These are phyloP conservation scores for Alloplasta piceator DNA, from an alignment of 2,888 invertebrate species.

Conservation along the genomic window DNA sequence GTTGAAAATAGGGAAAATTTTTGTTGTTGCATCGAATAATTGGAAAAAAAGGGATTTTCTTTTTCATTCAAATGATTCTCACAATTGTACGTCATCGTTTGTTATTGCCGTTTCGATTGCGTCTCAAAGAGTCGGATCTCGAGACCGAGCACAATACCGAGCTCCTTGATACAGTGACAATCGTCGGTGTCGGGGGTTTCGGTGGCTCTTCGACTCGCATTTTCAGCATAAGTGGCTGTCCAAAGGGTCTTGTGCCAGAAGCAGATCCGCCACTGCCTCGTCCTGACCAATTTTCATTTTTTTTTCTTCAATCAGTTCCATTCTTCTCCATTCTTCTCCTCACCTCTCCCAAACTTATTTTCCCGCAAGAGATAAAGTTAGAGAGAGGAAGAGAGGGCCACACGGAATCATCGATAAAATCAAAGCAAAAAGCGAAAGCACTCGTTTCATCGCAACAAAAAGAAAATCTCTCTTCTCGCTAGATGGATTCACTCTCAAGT, in stretches of 20 bases:
- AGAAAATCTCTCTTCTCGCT: slow-evolving; percentile 54
- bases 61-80: not conserved
- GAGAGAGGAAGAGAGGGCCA: slow-evolving; percentile 1
- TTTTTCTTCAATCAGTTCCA: slow-evolving; percentile 40
- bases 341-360: not conserved
- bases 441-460: slow-evolving; percentile 39
- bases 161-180: slow-evolving; percentile 72
- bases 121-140: slow-evolving; percentile 66
- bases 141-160: slow-evolving; percentile 65
- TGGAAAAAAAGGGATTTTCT: too few relatives aligned
- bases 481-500: slow-evolving; percentile 31
- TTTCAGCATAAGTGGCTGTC: slow-evolving; percentile 90
- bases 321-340: slow-evolving; percentile 10
- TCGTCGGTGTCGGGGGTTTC: slow-evolving; percentile 63
- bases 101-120: slow-evolving; percentile 82
- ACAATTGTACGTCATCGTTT: slow-evolving; percentile 61
- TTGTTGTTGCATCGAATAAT: too few relatives aligned
- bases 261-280: slow-evolving; percentile 82
- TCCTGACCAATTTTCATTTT: slow-evolving; percentile 70
- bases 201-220: slow-evolving; percentile 67
- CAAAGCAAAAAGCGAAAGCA: slow-evolving; percentile 51
- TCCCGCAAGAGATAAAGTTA: slow-evolving; percentile 7
- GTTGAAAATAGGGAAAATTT: too few relatives aligned
- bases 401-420: slow-evolving; percentile 54
- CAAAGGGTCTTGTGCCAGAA: slow-evolving; percentile 88